Evolutionary conservation across 2,888 invertebrate genomes (phyloP).

Genomic region (Drosophila falleni): DNA sequence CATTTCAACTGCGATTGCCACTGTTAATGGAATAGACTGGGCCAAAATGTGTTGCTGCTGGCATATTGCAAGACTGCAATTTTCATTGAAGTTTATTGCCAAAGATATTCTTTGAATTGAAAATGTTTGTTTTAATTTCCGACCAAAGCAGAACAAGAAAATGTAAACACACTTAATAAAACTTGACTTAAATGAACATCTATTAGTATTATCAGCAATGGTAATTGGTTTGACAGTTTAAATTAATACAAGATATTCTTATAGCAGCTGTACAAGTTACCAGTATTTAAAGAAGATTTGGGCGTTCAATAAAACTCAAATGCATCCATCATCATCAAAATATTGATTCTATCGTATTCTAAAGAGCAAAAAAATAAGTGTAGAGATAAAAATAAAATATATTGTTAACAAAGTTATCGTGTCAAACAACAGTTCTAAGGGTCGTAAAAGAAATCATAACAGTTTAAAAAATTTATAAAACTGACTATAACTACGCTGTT

Average conservation of each 20-base stretch:
- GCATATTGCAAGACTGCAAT: slow-evolving; percentile 41
- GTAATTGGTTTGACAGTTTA: no score
- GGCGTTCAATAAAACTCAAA: no score
- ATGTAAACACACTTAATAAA: slow-evolving; percentile 22
- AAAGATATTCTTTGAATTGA: slow-evolving; percentile 29
- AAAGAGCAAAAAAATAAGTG: not conserved
- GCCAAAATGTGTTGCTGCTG: slow-evolving; percentile 24
- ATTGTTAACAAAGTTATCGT: not conserved
- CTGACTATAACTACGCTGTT: slow-evolving; percentile 15
- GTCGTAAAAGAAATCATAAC: slow-evolving; percentile 1
- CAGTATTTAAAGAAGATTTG: no score
- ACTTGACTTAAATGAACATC: slow-evolving; percentile 8
- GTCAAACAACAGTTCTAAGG: not conserved
- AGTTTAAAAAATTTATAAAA: slow-evolving; percentile 10
- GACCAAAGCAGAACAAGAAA: slow-evolving; percentile 8
- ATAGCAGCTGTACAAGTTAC: no score
- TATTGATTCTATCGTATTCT: no score
- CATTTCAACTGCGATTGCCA: slow-evolving; percentile 40
- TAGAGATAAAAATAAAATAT: not conserved
- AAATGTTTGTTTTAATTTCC: slow-evolving; percentile 28
- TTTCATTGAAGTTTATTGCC: slow-evolving; percentile 26
- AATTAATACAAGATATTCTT: no score
- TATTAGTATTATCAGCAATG: no score
- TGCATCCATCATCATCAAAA: no score
- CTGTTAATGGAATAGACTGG: slow-evolving; percentile 22